Base-by-base conservation (phyloP, 1,140 invertebrate species). In the Thalassaphorura encarpata region DNA sequence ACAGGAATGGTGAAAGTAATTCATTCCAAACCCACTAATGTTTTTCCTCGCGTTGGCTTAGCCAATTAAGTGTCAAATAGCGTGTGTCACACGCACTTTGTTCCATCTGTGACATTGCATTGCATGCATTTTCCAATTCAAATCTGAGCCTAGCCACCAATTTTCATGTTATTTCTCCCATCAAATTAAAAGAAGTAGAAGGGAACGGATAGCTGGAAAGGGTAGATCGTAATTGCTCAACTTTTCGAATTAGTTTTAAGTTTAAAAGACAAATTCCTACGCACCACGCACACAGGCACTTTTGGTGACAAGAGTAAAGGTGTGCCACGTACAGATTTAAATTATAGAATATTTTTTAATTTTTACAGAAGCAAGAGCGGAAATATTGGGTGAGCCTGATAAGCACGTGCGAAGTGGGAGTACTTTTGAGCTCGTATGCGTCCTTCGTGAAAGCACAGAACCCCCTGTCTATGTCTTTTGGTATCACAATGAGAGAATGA, bases 371-470 rank as follows among this genome's bases (percentile, higher is more conserved):
- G 87, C 87, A 2, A 80, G 81, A 67, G 86, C 87, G 21, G 85
- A 87, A 68, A 92, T 92, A 66, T 78, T 79, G 19, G 89, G 88
- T 6, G 82, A 85, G 45, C 74, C 81, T 43, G 87, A 91, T 69
- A 87, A 89, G 66, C 89, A 86, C 69, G 80, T 91, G 53, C 86
- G 88, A 66, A 84, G 85, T 40, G 87, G 87, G 3, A 88, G 85
- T 29, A 83, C 83, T 62, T 71, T 92, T 58, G 78, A 84, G 51
- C 74, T 92, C 28, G 81, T 83, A 48, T 92, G 88, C 67, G 78
- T 79, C 42, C 81, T 91, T 8, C 78, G 82, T 63, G 81, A 87
- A 60, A 87, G 85, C 45, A 89, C 87, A 1, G 85, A 85, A 67
- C 75, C 81, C 43, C 84, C 85, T 1, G 73, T 79, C n/a, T 87